A percentile compares a stretch with the other conserved stretches of the same genome.
Conservation (phyloP, 2,113 vertebrate genomes). For the Neopipo cinnamomea region DNA sequence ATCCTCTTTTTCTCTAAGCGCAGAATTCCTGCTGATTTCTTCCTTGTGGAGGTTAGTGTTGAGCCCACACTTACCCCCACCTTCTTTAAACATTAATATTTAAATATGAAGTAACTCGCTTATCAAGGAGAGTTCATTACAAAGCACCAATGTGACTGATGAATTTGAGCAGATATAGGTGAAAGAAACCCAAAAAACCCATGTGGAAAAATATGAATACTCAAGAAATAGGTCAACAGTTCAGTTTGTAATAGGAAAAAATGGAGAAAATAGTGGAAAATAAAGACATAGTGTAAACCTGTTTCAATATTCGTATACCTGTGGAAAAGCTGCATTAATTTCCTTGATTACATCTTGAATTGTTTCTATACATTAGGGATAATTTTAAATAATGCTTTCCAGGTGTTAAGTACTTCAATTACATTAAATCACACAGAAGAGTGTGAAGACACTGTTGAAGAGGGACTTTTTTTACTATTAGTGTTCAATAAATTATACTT, state of each 20-base stretch:
- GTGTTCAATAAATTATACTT: not conserved
- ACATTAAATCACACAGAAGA: not conserved
- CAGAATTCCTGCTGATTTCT: conserved; percentile 29
- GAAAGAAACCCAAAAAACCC: not conserved
- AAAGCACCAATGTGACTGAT: conserved; percentile 26
- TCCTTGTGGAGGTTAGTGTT: conserved; percentile 21
- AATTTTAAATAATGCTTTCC: not conserved
- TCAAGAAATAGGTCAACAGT: conserved; percentile 31
- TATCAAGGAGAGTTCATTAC: conserved; percentile 38
- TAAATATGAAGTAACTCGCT: conserved; percentile 53
- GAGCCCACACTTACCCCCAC: not conserved
- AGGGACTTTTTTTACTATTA: not conserved
- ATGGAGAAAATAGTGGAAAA: not conserved
- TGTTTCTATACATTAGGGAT: not conserved
- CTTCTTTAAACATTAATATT: conserved; percentile 32
- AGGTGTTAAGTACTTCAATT: not conserved
- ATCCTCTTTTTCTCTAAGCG: not conserved
- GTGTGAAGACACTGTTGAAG: not conserved
- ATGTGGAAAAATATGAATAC: conserved; percentile 22
- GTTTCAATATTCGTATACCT: not conserved
- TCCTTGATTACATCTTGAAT: not conserved
- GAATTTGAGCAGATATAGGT: conserved; percentile 40
- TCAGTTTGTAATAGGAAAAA: not conserved
- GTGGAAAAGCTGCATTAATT: not conserved
- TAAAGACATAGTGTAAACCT: not conserved